Conservation (phyloP, 1,140 invertebrate species). For the Triops cancriformis region DNA sequence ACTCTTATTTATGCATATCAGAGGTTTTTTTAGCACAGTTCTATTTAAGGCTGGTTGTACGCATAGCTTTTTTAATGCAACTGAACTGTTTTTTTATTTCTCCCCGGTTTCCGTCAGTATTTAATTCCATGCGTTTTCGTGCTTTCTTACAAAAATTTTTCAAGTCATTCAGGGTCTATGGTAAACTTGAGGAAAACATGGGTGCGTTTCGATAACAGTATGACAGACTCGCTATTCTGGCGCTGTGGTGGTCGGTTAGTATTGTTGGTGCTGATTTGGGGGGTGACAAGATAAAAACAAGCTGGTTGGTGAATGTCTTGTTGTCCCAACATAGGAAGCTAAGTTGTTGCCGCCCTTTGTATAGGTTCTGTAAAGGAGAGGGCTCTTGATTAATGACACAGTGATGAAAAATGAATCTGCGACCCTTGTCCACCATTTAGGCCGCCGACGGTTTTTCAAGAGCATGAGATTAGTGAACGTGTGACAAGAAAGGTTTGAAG, state of each 20-base stretch:
- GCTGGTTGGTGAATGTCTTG: not conserved
- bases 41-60: too few relatives aligned
- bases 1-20: too few relatives aligned
- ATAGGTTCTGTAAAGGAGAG: not conserved
- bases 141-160: not conserved
- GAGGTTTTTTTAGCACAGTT: too few relatives aligned
- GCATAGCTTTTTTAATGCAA: too few relatives aligned
- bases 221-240: not conserved
- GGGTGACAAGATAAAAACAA: not conserved
- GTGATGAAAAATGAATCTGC: constrained; percentile 6
- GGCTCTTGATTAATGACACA: not conserved
- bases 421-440: not conserved
- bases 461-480: too few relatives aligned
- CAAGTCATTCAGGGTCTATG: not conserved
- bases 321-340: not conserved
- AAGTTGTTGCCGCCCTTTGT: not conserved
- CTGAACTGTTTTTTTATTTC: too few relatives aligned
- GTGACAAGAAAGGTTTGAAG: too few relatives aligned
- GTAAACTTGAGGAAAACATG: not conserved
- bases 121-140: not conserved
- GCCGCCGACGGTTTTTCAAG: not conserved
- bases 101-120: not conserved
- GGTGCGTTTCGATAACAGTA: not conserved
- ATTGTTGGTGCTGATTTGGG: not conserved
- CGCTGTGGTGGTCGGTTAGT: not conserved